phyloP scores from a whole-genome alignment of 2,113 vertebrate genomes.

The Gopherus flavomarginatus region DNA sequence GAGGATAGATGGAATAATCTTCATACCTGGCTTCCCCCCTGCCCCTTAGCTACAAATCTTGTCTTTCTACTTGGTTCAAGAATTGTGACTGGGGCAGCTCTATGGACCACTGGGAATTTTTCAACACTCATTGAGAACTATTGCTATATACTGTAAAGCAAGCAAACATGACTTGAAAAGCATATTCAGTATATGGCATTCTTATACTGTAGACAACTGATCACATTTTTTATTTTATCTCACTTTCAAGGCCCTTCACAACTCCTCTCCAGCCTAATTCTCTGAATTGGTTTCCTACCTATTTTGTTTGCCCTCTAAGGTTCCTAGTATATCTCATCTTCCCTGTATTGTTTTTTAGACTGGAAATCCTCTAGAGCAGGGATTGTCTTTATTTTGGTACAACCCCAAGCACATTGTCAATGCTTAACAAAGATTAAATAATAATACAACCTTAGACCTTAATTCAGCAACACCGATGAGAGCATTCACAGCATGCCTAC shows the following conservation, averaged over 20 bases:
- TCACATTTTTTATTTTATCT: background rate
- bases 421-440: background rate
- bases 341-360: background rate
- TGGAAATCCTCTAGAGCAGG: background rate
- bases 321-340: background rate
- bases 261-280: background rate
- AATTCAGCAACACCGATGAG: background rate
- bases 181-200: background rate
- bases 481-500: background rate
- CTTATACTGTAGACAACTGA: background rate
- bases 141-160: background rate
- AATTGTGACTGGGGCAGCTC: background rate
- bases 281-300: background rate
- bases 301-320: background rate
- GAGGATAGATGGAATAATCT: background rate
- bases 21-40: background rate
- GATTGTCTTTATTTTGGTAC: background rate
- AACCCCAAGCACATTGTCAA: background rate
- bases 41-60: background rate
- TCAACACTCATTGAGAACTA: background rate
- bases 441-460: rapidly evolving
- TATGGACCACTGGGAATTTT: background rate
- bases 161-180: background rate
- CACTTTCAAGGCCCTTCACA: background rate
- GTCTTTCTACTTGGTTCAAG: background rate